Evolutionary conservation across 2,797 vertebrate genomes (phyloP), one percentile per base, ranked within the genome.

Genomic region (Phrynocephalus vlangalii): DNA sequence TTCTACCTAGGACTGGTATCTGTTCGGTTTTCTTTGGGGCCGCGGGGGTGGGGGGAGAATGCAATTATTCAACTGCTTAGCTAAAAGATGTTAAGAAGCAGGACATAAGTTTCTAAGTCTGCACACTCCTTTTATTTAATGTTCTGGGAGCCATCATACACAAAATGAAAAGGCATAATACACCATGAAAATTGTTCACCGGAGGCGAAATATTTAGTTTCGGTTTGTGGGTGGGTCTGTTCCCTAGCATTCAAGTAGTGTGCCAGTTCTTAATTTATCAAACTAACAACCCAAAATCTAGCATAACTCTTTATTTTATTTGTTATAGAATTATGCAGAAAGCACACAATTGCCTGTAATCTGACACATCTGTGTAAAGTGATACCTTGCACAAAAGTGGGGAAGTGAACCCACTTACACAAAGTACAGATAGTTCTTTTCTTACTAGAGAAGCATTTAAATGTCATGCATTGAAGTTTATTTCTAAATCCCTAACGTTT

Each of bases 1-100:
- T 4, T 6, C 38, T 44, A 60, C 56, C 15, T 60, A 87, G 48
- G 93, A 38, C 88, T 92, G 93, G 90, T 90, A 94, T 93, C 88
- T 1, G 82, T 86, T 44, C 0, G 38, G 38, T 44, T 44, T 44
- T 44, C 88, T 88, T 24, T 56, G 93, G 56, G 56, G 9, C 9
- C 3, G 56, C 50, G 93, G 86, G 87, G 92, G 92, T 90, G 70
- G 85, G 95, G 92, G 87, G 26, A 83, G 56, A 1, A 91, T 92
- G 90, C 67, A 84, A 92, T 91, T 92, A 81, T 82, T 91, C 88
- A 85, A 67, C 77, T 90, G 75, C 79, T 76, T 85, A 83, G 79
- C 79, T 75, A 88, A 87, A 83, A 0, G 0, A 20, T 87, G 20
- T 88, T 94, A 90, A 26, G 38, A 72, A 94, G 91, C 77, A 60